Conservation (phyloP, 1,140 invertebrate species). For the Octopus bimaculoides region DNA sequence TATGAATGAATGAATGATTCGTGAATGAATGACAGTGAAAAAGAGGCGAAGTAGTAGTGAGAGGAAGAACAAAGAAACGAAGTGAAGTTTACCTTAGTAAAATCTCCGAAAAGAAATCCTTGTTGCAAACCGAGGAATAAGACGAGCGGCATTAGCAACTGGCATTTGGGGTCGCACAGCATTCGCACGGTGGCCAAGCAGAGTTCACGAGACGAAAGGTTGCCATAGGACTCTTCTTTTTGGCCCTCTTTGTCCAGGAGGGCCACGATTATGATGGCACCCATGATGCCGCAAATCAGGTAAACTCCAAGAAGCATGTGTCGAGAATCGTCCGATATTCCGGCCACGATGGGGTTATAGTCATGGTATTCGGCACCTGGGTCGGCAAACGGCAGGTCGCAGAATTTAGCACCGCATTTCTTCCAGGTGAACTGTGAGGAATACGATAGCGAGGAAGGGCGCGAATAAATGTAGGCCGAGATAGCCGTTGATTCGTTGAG, state of each 20-base stretch:
- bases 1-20: too few relatives aligned
- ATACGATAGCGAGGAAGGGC: background rate
- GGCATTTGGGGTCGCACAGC: constrained; percentile 51
- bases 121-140: constrained; percentile 57
- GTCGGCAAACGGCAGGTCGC: constrained; percentile 23
- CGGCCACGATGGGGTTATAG: constrained; percentile 18
- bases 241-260: constrained; percentile 41
- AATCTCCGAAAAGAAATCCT: constrained; percentile 58
- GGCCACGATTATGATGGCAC: constrained; percentile 39
- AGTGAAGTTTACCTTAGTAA: constrained; percentile 52
- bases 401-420: constrained; percentile 26
- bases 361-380: constrained; percentile 28
- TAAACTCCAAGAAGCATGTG: constrained; percentile 49
- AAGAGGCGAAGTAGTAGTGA: constrained; percentile 51
- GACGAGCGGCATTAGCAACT: constrained; percentile 53
- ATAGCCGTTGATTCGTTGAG: background rate
- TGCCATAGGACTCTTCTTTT: constrained; percentile 22
- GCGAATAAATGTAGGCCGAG: background rate
- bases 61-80: constrained; percentile 42
- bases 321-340: constrained; percentile 37
- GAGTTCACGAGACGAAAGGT: constrained; percentile 36
- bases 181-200: constrained; percentile 45
- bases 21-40: too few relatives aligned
- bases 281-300: constrained; percentile 48
- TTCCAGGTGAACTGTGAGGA: background rate